Conservation (phyloP, 2,888 invertebrate genomes). For the Hetaerina titia region DNA sequence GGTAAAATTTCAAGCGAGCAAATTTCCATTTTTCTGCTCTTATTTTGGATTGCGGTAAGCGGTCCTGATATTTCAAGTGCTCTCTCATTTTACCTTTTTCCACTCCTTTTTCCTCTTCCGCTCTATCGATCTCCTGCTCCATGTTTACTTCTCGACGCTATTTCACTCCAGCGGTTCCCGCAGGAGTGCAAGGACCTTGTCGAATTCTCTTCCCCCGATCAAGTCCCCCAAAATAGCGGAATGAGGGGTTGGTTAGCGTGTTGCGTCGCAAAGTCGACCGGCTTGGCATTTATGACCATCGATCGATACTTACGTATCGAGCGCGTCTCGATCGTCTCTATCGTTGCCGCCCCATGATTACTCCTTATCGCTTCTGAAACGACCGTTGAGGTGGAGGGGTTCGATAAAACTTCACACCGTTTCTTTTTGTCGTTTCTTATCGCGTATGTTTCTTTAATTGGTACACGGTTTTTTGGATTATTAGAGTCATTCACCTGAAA, state of each 20-base stretch:
- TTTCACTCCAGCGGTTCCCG: neutral
- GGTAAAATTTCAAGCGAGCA: too few species aligned
- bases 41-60: too few species aligned
- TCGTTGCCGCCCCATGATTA: neutral
- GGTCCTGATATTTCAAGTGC: too few species aligned
- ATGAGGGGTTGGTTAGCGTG: neutral
- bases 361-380: neutral
- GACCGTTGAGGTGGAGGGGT: neutral
- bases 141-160: neutral
- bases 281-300: neutral
- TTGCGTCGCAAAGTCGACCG: neutral
- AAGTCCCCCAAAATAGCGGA: constrained; percentile 18
- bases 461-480: neutral
- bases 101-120: neutral
- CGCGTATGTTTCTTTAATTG: neutral
- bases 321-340: neutral
- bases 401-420: neutral
- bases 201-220: neutral
- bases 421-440: neutral
- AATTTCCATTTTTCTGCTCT: too few species aligned
- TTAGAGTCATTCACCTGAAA: neutral
- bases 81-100: too few species aligned
- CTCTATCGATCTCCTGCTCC: neutral
- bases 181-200: neutral
- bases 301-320: neutral